Evolutionary conservation across 2,113 vertebrate species (phyloP).

Genomic region (Nothocercus julius): DNA sequence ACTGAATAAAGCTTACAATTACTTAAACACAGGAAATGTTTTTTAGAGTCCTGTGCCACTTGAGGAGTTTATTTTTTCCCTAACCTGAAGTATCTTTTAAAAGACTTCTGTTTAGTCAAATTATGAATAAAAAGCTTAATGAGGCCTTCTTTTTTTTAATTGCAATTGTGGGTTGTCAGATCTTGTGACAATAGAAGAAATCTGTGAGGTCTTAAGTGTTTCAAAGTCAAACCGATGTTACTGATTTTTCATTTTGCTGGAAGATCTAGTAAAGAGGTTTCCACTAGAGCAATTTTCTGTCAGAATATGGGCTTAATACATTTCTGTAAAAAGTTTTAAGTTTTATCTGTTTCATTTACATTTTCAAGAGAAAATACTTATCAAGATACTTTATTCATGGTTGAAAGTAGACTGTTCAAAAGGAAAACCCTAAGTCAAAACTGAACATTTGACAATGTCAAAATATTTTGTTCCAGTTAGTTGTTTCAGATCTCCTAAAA

Average conservation of each 20-base stretch:
- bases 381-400: neutral
- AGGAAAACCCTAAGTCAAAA: neutral
- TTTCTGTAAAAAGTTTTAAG: neutral
- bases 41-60: neutral
- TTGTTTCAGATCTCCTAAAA: conserved; percentile 3
- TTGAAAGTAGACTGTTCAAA: neutral
- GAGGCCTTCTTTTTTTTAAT: neutral
- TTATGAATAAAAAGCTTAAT: neutral
- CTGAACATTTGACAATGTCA: neutral
- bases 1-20: neutral
- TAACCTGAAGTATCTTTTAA: neutral
- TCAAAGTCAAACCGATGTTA: neutral
- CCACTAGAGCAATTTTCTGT: neutral
- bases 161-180: neutral
- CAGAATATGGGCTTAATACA: neutral
- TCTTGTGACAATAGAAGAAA: neutral
- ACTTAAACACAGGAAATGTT: neutral
- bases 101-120: neutral
- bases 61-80: neutral
- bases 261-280: neutral
- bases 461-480: neutral
- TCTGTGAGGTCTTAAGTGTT: neutral
- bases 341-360: neutral
- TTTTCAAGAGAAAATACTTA: neutral
- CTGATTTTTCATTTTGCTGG: conserved; percentile 9